These are phyloP conservation scores for Zaprionus ornatus DNA, from an alignment of 1,140 invertebrate species.

Conservation along the genomic window DNA sequence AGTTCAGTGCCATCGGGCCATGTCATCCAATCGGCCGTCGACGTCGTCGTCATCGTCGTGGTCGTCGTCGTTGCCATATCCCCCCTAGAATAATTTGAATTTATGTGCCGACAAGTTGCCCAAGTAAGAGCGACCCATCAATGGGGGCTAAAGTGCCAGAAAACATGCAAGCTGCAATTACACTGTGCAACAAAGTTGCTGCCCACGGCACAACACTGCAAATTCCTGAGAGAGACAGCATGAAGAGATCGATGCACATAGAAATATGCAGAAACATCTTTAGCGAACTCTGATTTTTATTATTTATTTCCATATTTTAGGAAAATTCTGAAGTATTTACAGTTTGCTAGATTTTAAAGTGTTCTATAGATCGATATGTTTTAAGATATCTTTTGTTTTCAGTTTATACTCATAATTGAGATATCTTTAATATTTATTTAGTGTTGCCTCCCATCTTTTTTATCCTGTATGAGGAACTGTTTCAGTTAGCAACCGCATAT, in stretches of 20 bases:
- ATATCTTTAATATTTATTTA: too few species aligned
- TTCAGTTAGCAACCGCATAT: too few species aligned
- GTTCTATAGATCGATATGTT: too few species aligned
- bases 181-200: conserved; percentile 29
- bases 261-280: background rate
- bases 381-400: too few species aligned
- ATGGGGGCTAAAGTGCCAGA: conserved; percentile 52
- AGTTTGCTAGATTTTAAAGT: background rate
- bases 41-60: background rate
- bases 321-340: background rate
- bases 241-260: background rate
- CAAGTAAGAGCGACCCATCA: conserved; percentile 39
- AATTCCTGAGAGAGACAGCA: background rate
- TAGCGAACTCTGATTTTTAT: background rate
- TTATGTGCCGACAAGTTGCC: conserved; percentile 72
- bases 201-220: background rate
- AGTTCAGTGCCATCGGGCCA: conserved; percentile 76
- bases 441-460: too few species aligned
- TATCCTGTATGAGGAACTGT: too few species aligned
- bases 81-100: conserved; percentile 67
- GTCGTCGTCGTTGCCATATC: background rate
- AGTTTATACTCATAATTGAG: too few species aligned
- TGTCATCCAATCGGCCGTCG: conserved; percentile 40
- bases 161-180: conserved; percentile 68
- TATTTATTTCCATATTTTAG: background rate